These are phyloP conservation scores for Sternotherus odoratus DNA, from an alignment of 2,797 vertebrate genomes.

Conservation along the genomic window DNA sequence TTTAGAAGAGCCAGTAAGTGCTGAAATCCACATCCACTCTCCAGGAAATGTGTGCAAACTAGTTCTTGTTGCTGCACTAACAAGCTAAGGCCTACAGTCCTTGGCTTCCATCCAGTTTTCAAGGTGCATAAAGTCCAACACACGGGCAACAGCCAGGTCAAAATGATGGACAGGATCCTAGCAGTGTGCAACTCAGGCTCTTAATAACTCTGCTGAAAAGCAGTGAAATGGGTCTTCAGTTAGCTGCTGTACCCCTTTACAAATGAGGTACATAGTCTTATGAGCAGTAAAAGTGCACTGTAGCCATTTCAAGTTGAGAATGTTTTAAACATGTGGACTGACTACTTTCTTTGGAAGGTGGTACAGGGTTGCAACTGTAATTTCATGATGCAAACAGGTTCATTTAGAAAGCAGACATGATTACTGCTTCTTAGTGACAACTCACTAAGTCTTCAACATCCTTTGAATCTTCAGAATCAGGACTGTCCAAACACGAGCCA, in stretches of 20 bases:
- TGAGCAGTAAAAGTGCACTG: constrained; percentile 67
- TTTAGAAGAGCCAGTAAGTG: constrained; percentile 59
- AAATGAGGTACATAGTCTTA: constrained; percentile 69
- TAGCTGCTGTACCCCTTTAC: constrained; percentile 19
- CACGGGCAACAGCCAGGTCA: background rate
- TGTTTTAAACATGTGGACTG: constrained; percentile 40
- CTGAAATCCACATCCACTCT: constrained; percentile 60
- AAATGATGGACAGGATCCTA: background rate
- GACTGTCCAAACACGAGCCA: constrained; percentile 80
- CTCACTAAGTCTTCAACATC: constrained; percentile 84
- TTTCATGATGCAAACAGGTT: constrained; percentile 56
- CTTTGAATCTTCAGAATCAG: constrained; percentile 83
- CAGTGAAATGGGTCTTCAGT: background rate
- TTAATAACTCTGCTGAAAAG: background rate
- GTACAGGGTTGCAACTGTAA: constrained; percentile 51
- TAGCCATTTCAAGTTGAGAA: constrained; percentile 46
- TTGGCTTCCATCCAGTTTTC: constrained; percentile 31
- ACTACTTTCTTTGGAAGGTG: constrained; percentile 74
- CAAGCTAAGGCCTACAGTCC: constrained; percentile 28
- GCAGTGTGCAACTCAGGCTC: constrained; percentile 34
- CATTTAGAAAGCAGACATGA: constrained; percentile 17
- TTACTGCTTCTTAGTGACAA: constrained; percentile 75
- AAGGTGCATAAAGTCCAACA: background rate
- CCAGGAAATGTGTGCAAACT: constrained; percentile 68
- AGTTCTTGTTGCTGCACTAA: constrained; percentile 14